A percentile compares a stretch with the other conserved stretches of the same genome.
phyloP scores from a whole-genome alignment of 2,113 vertebrate species.

The human (Homo sapiens) region DNA sequence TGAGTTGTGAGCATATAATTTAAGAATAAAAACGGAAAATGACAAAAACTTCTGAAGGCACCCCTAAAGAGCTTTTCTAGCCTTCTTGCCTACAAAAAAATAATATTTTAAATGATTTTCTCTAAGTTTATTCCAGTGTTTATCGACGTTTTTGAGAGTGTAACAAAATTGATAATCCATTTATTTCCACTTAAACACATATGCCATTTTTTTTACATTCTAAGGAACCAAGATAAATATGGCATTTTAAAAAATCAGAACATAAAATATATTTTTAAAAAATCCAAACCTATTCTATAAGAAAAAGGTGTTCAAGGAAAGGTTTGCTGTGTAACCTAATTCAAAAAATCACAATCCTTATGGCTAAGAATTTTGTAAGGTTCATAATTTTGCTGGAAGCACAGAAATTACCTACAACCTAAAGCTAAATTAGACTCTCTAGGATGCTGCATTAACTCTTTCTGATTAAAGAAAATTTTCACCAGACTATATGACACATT shows the following conservation, averaged over 20 bases:
- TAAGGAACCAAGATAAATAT: background rate
- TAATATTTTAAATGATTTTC: conserved; percentile 37
- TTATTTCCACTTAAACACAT: conserved; percentile 35
- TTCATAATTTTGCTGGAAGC: background rate
- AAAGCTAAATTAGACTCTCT: background rate
- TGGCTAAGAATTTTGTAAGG: background rate
- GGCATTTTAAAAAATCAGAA: background rate
- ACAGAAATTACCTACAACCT: background rate
- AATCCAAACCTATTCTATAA: background rate
- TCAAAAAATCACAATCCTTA: background rate
- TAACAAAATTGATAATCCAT: background rate
- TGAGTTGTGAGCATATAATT: background rate
- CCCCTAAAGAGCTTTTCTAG: background rate
- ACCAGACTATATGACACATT: background rate
- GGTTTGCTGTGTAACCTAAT: background rate
- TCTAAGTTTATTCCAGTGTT: conserved; percentile 16
- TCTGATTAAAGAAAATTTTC: background rate
- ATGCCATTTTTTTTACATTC: conserved; percentile 8
- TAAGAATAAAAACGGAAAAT: conserved; percentile 24
- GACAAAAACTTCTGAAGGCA: conserved; percentile 9
- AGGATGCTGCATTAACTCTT: background rate
- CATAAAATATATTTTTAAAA: background rate
- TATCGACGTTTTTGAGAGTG: background rate
- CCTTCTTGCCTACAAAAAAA: background rate
- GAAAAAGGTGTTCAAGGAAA: conserved; percentile 5